Percentiles rank a stretch among this genome's conserved stretches.
These are phyloP conservation scores for Microdon myrmicae DNA, from an alignment of 2,888 invertebrate species.

Conservation along the genomic window DNA sequence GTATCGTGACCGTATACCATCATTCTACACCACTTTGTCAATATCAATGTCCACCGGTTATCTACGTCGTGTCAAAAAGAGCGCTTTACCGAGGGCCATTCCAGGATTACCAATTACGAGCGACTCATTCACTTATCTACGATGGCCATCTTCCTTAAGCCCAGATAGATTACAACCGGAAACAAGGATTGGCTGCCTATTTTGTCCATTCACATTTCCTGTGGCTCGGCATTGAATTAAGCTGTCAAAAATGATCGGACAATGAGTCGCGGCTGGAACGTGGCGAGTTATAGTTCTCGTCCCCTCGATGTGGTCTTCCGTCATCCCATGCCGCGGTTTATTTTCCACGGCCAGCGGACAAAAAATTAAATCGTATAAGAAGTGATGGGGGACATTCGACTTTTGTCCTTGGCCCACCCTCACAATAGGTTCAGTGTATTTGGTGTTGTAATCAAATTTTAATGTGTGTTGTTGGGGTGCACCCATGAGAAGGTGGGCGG, in stretches of 20 bases:
- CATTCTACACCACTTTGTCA: slow-evolving; percentile 36
- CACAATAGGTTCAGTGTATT: no score
- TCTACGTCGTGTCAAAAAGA: slow-evolving; percentile 32
- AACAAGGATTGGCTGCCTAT: slow-evolving; percentile 35
- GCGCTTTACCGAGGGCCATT: slow-evolving; percentile 16
- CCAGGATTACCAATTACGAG: slow-evolving; percentile 7
- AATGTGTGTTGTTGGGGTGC: slow-evolving; percentile 35
- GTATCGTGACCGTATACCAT: slow-evolving; percentile 35
- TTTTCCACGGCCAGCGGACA: no score
- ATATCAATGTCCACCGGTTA: slow-evolving; percentile 31
- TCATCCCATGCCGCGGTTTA: no score
- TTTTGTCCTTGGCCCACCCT: no score
- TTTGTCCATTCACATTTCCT: slow-evolving; percentile 17
- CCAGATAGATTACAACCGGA: slow-evolving; percentile 45
- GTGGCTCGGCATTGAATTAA: slow-evolving; percentile 9
- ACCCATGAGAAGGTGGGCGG: slow-evolving; percentile 19
- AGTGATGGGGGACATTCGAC: no score
- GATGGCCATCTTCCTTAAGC: slow-evolving; percentile 28
- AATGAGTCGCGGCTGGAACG: no score
- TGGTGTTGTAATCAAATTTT: slow-evolving; percentile 40
- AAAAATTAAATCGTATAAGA: no score
- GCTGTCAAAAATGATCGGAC: slow-evolving; percentile 25
- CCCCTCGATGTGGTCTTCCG: no score
- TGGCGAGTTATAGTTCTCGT: no score
- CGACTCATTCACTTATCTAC: slow-evolving; percentile 20